phyloP scores from a whole-genome alignment of 2,888 invertebrate genomes.

The Bellardia bayeri region DNA sequence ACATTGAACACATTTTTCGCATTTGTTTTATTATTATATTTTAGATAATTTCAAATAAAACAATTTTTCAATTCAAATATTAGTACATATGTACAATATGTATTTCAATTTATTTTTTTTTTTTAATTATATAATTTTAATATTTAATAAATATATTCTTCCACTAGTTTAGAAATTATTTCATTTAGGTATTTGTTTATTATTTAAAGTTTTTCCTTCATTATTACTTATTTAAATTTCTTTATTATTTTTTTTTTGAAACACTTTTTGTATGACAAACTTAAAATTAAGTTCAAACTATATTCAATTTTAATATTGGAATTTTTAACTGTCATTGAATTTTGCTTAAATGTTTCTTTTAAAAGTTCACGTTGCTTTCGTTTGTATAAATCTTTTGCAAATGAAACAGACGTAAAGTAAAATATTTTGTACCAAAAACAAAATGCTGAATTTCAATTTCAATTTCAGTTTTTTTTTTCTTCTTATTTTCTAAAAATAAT shows the following conservation, averaged over 20 bases:
- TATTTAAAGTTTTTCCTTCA: neutral
- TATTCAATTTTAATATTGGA: neutral
- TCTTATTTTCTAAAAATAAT: slow-evolving; percentile 75
- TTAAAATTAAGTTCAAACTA: neutral
- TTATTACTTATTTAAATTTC: neutral
- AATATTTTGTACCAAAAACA: slow-evolving; percentile 25
- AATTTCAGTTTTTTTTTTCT: slow-evolving; percentile 51
- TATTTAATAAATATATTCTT: slow-evolving; percentile 31
- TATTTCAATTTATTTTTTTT: neutral
- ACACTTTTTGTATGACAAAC: neutral
- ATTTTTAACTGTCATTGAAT: slow-evolving; percentile 9
- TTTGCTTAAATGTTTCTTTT: neutral
- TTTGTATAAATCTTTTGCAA: slow-evolving; percentile 61
- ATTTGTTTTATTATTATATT: neutral
- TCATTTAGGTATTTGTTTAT: slow-evolving; percentile 15
- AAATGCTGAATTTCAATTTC: slow-evolving; percentile 43
- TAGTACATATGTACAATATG: neutral
- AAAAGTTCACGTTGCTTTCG: slow-evolving; percentile 61
- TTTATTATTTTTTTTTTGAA: neutral
- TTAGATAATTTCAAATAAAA: neutral
- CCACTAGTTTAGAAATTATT: neutral
- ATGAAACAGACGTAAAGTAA: slow-evolving; percentile 63
- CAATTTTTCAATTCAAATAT: slow-evolving; percentile 3
- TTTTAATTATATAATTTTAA: slow-evolving; percentile 58
- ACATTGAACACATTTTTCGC: slow-evolving; percentile 84